Evolutionary conservation across 2,888 invertebrate species (phyloP), one percentile per base, ranked within the genome.

Genomic region (Bellardia bayeri): DNA sequence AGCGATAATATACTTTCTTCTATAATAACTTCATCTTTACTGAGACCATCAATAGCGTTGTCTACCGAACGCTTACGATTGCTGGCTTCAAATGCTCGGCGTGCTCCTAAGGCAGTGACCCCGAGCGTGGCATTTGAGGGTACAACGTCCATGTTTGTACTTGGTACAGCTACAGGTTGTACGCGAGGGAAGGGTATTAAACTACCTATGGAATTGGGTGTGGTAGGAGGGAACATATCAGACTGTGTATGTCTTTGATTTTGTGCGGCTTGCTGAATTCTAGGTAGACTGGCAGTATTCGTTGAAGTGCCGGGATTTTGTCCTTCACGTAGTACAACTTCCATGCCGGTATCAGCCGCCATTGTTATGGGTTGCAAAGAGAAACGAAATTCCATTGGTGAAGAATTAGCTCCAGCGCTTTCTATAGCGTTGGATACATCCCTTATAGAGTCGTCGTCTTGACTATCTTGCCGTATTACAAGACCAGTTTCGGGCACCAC

Each of bases 1-100:
- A 99, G 94, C 0, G 98, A 98, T 89, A 99, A 96, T 88, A 99
- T 97, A 86, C 98, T 98, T 93, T 98, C 98, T 91, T 97, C 97
- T 79, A 97, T 95, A 40, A 95, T 95, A 14, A 96, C 94, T 54
- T 95, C 94, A 76, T 93, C 93, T 56, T 95, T 95, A 80, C 94
- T 94, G 68, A 90, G 89, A 89, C 92, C 91, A 89, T 92, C 91
- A 61, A 92, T 90, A 90, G 94, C 89, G 90, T 94, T 92, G 92
- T 94, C 94, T 3, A 94, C 93, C 7, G 92, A 91, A 2, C 93
- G 91, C 78, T 94, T 93, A 0, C 93, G 91, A 9, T 91, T 91
- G 16, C 90, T 90, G 1, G 91, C 88, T 76, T 93, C 93, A 76
- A 91, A 92, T 54, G 83, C 87, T 42, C 91, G 90, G 1, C 92